A percentile compares a stretch with the other conserved stretches of the same genome.
Evolutionary conservation across 2,113 vertebrate genomes (phyloP).

Genomic region (Solea senegalensis): DNA sequence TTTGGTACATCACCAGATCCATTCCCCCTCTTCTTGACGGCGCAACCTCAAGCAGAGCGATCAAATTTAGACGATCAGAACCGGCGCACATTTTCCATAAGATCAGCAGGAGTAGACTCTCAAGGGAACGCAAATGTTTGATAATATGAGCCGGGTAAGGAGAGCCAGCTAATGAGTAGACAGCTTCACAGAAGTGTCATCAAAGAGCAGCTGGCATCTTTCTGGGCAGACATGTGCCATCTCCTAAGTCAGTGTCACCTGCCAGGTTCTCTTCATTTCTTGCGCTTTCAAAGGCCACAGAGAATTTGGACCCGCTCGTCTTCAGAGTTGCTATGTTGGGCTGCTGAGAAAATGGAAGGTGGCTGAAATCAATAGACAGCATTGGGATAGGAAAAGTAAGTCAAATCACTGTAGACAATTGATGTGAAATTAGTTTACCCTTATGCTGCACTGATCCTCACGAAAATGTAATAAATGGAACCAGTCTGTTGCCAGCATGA

Average conservation of each 20-base stretch:
- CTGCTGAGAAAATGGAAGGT: conserved; percentile 29
- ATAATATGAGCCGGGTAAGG: conserved; percentile 66
- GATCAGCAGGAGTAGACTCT: conserved; percentile 68
- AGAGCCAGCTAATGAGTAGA: conserved; percentile 75
- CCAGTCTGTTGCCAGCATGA: conserved; percentile 40
- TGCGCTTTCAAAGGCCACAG: conserved; percentile 44
- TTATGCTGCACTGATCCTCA: conserved; percentile 56
- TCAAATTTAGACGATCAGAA: conserved; percentile 66
- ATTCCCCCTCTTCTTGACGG: conserved; percentile 13
- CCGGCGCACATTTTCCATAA: conserved; percentile 65
- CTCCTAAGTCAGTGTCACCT: conserved; percentile 59
- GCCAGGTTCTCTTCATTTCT: conserved; percentile 49
- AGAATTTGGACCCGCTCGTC: conserved; percentile 27
- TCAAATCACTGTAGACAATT: conserved; percentile 48
- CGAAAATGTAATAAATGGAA: conserved; percentile 55
- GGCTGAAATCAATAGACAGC: conserved; percentile 28
- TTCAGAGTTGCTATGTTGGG: conserved; percentile 48
- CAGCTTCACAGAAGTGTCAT: conserved; percentile 74
- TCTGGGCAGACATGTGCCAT: conserved; percentile 73
- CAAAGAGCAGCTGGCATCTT: conserved; percentile 74
- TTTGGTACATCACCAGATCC: conserved; percentile 1
- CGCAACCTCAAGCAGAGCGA: conserved; percentile 27
- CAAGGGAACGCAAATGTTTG: conserved; percentile 68
- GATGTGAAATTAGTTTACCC: conserved; percentile 70
- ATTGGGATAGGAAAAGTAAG: conserved; percentile 32